Base-by-base conservation (phyloP, 2,888 invertebrate species). In the Drosophila rellima region DNA sequence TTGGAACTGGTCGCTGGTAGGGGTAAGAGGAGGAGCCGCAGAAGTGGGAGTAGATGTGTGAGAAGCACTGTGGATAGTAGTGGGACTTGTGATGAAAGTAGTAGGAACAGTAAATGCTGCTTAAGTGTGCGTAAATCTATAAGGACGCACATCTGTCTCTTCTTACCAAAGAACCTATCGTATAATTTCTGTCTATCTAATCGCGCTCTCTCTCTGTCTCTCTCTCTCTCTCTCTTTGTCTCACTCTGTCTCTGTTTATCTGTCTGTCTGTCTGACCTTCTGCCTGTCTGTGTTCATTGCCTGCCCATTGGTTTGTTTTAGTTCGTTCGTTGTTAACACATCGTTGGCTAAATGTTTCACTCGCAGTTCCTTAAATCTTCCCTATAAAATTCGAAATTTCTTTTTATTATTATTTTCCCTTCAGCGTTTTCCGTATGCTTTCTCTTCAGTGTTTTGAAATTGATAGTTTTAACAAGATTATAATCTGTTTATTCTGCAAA, bases 71-170 rank as follows among this genome's bases (percentile, higher is more conserved):
- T 35, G 5, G 23, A 26, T 37, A 59, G 57, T 35, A 31, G 29
- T 29, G 13, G 31, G 18, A 26, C n/a, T 35, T 33, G 55, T 31
- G 29, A 2, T 4, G 2, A 44, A 44, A 26, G 54, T 29, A 57
- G 51, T 45, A 55, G 59, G 44, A 68, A 59, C 76, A 62, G 78
- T 82, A 85, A 82, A 82, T 66, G 80, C 76, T 82, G 74, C 71
- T 68, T 74, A 85, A 79, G 76, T 77, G 82, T 82, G 86, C 82
- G 80, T 82, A 85, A 82, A 82, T 85, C 82, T 70, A 77, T 70
- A 63, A 74, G 74, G 74, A 80, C 67, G 64, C 61, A 54, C 66
- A 70, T 54, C 62, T 55, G 45, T 54, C 61, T 57, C 62, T 8
- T 35, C 40, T 56, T 37, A 10, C 23, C 33, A 54, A 44, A 23